Conservation (phyloP, 35 echinoderm and acorn worm species). For the Nesometra sesokonis region DNA sequence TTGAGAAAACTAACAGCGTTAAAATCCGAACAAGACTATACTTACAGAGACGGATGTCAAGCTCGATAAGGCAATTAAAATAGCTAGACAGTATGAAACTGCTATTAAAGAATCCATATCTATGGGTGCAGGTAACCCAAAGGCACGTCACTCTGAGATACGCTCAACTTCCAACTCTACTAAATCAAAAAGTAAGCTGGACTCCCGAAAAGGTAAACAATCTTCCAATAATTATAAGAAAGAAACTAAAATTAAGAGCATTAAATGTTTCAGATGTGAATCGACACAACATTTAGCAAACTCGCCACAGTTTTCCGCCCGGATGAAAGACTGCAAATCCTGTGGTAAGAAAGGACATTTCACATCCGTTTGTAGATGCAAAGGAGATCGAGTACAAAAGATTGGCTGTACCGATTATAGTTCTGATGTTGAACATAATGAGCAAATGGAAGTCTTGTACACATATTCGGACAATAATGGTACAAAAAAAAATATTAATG, state of each 20-base stretch:
- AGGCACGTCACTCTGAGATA: no score
- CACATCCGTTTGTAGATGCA: conserved; percentile 9
- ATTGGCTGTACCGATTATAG: no score
- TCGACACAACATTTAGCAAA: conserved; percentile 22
- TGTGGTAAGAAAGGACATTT: conserved; percentile 45
- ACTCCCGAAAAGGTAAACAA: no score
- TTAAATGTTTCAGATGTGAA: conserved; percentile 24
- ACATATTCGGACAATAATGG: no score
- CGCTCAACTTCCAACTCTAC: no score
- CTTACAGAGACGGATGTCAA: neutral
- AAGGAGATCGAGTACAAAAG: no score
- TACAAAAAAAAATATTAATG: no score
- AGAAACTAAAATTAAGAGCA: no score
- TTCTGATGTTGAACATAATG: neutral
- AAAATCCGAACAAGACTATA: neutral
- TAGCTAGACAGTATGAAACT: conserved; percentile 1
- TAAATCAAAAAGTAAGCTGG: no score
- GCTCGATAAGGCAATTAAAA: conserved; percentile 6
- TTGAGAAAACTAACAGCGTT: conserved; percentile 4
- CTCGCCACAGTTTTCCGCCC: conserved; percentile 9
- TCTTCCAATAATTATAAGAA: no score
- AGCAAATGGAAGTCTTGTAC: neutral
- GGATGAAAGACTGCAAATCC: neutral
- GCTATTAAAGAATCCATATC: neutral
- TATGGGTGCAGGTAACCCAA: no score